phyloP scores from a whole-genome alignment of 2,113 vertebrate species.

The Eulemur rufifrons region DNA sequence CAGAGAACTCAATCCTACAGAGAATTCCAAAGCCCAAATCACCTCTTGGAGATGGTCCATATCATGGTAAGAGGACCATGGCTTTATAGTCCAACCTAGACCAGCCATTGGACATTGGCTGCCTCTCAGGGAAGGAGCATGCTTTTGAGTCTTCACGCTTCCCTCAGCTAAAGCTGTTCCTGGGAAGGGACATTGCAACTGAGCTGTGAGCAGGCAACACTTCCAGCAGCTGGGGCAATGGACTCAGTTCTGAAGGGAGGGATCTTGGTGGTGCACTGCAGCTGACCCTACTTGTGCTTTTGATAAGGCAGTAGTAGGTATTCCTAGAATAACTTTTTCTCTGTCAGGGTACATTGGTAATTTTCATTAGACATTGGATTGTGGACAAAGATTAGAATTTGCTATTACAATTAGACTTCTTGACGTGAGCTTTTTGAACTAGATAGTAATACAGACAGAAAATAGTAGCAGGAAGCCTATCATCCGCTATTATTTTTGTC shows the following conservation, averaged over 20 bases:
- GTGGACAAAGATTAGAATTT: background rate
- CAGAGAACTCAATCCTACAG: background rate
- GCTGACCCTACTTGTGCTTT: background rate
- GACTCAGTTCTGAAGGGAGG: background rate
- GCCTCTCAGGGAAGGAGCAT: background rate
- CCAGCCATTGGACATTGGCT: too few relatives aligned
- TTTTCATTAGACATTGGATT: background rate
- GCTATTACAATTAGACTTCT: background rate
- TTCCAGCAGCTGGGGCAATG: accelerated
- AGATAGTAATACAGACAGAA: background rate
- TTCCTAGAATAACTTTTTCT: background rate
- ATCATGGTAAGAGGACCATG: background rate
- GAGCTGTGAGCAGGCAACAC: background rate
- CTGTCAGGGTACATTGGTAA: background rate
- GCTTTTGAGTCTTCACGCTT: accelerated
- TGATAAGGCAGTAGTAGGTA: background rate
- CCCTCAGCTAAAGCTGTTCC: background rate
- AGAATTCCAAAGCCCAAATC: background rate
- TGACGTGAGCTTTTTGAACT: background rate
- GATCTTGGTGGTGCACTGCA: accelerated
- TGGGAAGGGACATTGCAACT: background rate
- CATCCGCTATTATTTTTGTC: background rate
- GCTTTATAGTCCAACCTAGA: background rate
- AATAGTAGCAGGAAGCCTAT: background rate
- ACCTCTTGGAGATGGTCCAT: background rate